Conservation (phyloP, 23 tunicate species). For the Oikopleura dioica region DNA sequence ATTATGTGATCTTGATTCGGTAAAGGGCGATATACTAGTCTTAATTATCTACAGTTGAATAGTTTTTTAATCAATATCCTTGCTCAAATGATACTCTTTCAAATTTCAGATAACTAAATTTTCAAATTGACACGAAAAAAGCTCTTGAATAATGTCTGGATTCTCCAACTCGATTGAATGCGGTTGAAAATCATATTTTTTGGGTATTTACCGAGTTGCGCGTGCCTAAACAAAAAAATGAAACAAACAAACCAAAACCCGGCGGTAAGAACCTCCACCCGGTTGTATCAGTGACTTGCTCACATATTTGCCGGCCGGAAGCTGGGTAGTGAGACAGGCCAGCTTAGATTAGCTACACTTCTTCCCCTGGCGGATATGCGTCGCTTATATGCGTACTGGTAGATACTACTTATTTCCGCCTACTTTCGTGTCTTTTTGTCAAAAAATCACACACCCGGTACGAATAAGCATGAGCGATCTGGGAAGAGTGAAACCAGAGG, state of each 20-base stretch:
- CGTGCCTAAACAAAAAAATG: too few relatives aligned
- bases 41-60: too few relatives aligned
- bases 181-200: too few relatives aligned
- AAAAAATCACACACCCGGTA: neutral
- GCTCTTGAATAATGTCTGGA: too few relatives aligned
- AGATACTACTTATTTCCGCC: neutral
- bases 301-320: conserved; percentile 5
- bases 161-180: too few relatives aligned
- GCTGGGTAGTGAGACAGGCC: conserved; percentile 6
- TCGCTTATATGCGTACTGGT: neutral
- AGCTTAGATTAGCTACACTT: neutral
- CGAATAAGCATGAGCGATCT: neutral
- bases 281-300: neutral
- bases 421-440: neutral
- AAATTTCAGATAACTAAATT: too few relatives aligned
- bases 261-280: neutral
- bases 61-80: too few relatives aligned
- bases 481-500: conserved; percentile 5
- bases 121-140: too few relatives aligned
- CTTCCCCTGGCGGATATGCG: neutral
- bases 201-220: too few relatives aligned
- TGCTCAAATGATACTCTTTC: too few relatives aligned
- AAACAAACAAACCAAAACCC: neutral
- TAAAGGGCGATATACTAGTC: too few relatives aligned
- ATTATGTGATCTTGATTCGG: too few relatives aligned